Percentiles rank a stretch among this genome's conserved stretches.
Conservation (phyloP, 2,888 invertebrate genomes). For the Aproaerema taeniolella region DNA sequence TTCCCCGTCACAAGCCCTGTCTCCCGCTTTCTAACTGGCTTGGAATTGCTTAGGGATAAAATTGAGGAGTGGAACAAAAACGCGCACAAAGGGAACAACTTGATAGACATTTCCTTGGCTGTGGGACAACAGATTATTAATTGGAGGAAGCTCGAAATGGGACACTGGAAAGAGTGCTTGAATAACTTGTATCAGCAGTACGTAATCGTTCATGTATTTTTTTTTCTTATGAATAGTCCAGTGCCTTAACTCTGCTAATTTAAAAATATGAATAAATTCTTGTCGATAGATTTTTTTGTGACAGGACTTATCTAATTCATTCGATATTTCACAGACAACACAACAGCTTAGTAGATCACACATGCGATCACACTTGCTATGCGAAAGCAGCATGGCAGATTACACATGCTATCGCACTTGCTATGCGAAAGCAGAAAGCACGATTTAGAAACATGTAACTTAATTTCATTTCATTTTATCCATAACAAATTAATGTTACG, state of each 20-base stretch:
- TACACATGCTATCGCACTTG: too few species aligned
- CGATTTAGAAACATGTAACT: too few species aligned
- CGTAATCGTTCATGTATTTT: not conserved
- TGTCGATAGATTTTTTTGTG: too few species aligned
- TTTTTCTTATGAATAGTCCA: not conserved
- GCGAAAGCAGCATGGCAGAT: too few species aligned
- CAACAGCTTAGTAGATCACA: too few species aligned
- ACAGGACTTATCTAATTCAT: too few species aligned
- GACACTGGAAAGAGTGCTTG: slow-evolving; percentile 91
- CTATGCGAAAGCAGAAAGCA: too few species aligned
- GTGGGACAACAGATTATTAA: slow-evolving; percentile 89
- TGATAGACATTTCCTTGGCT: slow-evolving; percentile 83
- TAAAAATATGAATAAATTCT: not conserved
- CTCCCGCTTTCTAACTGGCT: slow-evolving; percentile 91
- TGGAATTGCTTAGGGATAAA: slow-evolving; percentile 92
- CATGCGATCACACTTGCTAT: too few species aligned
- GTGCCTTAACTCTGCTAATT: not conserved
- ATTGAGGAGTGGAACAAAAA: slow-evolving; percentile 95
- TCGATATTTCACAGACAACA: too few species aligned
- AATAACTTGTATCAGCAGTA: slow-evolving; percentile 81
- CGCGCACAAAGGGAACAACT: slow-evolving; percentile 90
- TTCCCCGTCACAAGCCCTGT: slow-evolving; percentile 90
- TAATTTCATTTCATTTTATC: too few species aligned
- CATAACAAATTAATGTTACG: too few species aligned
- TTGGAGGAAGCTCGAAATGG: slow-evolving; percentile 94